These are phyloP conservation scores for Semotilus atromaculatus DNA, from an alignment of 2,797 vertebrate genomes.

Conservation along the genomic window DNA sequence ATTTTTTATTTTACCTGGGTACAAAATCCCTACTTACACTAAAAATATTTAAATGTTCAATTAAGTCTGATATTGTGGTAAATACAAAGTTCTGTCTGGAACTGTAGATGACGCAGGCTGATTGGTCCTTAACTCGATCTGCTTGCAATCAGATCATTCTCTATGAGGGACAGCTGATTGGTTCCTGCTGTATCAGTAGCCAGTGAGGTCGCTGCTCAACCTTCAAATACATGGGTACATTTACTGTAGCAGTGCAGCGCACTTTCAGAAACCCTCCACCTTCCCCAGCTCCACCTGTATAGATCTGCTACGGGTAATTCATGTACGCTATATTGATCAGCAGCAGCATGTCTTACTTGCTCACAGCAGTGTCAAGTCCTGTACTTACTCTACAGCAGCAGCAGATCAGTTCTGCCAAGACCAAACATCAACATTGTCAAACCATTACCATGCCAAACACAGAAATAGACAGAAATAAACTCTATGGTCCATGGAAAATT, in stretches of 20 bases:
- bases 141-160: background rate
- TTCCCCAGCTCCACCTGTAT: background rate
- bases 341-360: background rate
- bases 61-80: background rate
- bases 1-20: background rate
- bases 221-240: background rate
- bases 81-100: background rate
- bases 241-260: too few relatives aligned
- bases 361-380: background rate
- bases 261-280: background rate
- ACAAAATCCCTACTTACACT: background rate
- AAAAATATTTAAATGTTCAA: background rate
- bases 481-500: background rate
- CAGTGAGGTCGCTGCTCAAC: background rate
- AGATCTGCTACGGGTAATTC: background rate
- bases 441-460: too few relatives aligned
- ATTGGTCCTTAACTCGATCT: too few relatives aligned
- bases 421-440: too few relatives aligned
- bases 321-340: background rate
- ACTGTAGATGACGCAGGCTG: too few relatives aligned
- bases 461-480: too few relatives aligned
- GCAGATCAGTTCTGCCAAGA: too few relatives aligned
- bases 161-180: background rate
- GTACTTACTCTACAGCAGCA: too few relatives aligned
- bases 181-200: background rate